Evolutionary conservation across 2,113 vertebrate species (phyloP).

Genomic region (Oryzias woworae): DNA sequence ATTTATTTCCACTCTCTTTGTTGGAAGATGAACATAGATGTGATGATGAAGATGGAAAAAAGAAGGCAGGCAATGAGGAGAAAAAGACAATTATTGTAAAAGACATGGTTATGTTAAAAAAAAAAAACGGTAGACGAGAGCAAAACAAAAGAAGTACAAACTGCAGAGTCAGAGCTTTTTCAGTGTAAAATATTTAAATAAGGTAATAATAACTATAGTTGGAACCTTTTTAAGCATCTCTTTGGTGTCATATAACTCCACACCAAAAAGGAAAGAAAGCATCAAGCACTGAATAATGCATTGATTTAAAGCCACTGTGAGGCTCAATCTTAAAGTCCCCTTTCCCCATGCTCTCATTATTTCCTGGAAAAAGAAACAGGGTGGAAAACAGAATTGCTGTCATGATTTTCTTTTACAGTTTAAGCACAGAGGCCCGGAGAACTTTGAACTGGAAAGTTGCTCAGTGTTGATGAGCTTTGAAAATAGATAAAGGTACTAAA

Average conservation of each 20-base stretch:
- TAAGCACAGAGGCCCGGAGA: conserved; percentile 22
- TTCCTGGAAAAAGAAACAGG: conserved; percentile 21
- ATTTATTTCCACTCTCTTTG: not conserved
- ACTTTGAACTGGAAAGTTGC: conserved; percentile 27
- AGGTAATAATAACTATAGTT: conserved; percentile 4
- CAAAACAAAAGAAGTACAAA: not conserved
- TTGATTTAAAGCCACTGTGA: conserved; percentile 38
- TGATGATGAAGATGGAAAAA: conserved; percentile 10
- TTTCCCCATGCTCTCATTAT: conserved; percentile 33
- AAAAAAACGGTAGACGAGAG: not conserved
- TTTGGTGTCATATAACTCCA: conserved; percentile 4
- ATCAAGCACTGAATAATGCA: conserved; percentile 47
- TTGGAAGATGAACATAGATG: too few relatives aligned
- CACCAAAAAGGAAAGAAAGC: conserved; percentile 6
- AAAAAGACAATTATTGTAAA: conserved; percentile 1
- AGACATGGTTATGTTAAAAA: not conserved
- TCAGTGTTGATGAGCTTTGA: conserved; percentile 33
- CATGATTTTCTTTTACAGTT: conserved; percentile 23
- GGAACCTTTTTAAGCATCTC: conserved; percentile 8
- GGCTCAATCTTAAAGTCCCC: conserved; percentile 22
- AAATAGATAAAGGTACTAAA: conserved; percentile 31
- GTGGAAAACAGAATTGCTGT: conserved; percentile 35
- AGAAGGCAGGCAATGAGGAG: not conserved
- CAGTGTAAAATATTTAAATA: conserved; percentile 34
- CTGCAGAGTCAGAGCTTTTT: conserved; percentile 13